phyloP scores from a whole-genome alignment of 2,888 invertebrate species.

The Conistra vaccinii region DNA sequence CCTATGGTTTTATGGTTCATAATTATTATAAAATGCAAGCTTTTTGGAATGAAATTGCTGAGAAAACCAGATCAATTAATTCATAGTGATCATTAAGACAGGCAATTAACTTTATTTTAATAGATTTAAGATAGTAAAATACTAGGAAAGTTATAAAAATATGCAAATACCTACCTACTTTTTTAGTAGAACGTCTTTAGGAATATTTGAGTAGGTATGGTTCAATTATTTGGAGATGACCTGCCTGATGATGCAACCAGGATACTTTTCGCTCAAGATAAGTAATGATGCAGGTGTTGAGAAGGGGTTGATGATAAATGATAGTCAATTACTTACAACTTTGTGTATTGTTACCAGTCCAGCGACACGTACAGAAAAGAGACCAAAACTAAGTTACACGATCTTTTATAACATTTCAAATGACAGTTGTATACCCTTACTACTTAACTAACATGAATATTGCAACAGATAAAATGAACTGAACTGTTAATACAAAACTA shows the following conservation, averaged over 20 bases:
- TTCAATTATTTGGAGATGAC: not conserved
- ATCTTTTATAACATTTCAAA: too few relatives aligned
- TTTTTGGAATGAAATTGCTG: not conserved
- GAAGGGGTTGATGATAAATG: too few relatives aligned
- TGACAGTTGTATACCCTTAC: too few relatives aligned
- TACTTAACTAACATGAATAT: too few relatives aligned
- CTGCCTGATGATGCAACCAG: not conserved
- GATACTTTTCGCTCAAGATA: not conserved
- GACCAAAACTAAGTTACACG: too few relatives aligned
- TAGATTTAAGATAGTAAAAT: not conserved
- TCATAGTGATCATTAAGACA: slow-evolving; percentile 20
- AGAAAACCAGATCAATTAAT: slow-evolving; percentile 34
- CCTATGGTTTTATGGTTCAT: not conserved
- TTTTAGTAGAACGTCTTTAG: not conserved
- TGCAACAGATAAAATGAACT: too few relatives aligned
- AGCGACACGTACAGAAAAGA: too few relatives aligned
- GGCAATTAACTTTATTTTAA: slow-evolving; percentile 21
- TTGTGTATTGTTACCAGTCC: too few relatives aligned
- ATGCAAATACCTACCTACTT: slow-evolving; percentile 10
- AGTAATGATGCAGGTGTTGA: too few relatives aligned
- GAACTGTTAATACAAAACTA: too few relatives aligned
- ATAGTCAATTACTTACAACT: too few relatives aligned
- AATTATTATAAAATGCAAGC: not conserved
- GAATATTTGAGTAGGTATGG: not conserved
- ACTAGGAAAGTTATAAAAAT: not conserved